Evolutionary conservation across 2,797 vertebrate genomes (phyloP).

Genomic region (Chaetodon trifasciatus): DNA sequence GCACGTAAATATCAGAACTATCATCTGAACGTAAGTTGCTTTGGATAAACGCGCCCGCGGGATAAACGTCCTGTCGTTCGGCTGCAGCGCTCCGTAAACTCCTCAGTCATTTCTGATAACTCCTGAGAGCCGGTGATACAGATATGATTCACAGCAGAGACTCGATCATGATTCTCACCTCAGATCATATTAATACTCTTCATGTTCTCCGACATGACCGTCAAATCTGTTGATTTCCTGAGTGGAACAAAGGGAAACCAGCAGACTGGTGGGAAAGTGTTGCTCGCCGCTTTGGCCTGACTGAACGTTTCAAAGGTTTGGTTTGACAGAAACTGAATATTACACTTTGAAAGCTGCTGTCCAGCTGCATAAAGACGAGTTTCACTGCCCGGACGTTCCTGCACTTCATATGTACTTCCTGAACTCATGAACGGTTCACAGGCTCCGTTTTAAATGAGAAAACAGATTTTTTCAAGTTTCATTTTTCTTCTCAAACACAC

Average conservation of each 20-base stretch:
- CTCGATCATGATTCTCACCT: no score
- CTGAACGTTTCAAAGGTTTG: not conserved
- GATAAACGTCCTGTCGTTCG: no score
- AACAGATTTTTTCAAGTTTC: not conserved
- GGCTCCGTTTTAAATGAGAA: not conserved
- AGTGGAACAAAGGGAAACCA: not conserved
- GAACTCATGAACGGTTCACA: not conserved
- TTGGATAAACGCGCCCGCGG: no score
- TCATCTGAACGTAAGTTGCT: no score
- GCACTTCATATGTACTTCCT: not conserved
- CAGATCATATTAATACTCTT: not conserved
- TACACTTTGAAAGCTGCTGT: no score
- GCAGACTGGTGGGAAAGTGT: not conserved
- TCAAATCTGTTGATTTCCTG: not conserved
- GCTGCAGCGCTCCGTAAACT: no score
- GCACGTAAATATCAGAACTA: no score
- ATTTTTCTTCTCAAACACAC: not conserved
- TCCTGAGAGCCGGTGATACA: no score
- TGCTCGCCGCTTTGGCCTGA: no score
- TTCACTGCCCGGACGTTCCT: not conserved
- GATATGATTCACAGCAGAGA: not conserved
- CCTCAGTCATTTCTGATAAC: no score
- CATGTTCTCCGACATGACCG: not conserved
- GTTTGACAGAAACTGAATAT: no score
- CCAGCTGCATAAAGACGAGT: no score